Evolutionary conservation across 2,113 vertebrate species (phyloP).

Genomic region (Leuciscus idus): DNA sequence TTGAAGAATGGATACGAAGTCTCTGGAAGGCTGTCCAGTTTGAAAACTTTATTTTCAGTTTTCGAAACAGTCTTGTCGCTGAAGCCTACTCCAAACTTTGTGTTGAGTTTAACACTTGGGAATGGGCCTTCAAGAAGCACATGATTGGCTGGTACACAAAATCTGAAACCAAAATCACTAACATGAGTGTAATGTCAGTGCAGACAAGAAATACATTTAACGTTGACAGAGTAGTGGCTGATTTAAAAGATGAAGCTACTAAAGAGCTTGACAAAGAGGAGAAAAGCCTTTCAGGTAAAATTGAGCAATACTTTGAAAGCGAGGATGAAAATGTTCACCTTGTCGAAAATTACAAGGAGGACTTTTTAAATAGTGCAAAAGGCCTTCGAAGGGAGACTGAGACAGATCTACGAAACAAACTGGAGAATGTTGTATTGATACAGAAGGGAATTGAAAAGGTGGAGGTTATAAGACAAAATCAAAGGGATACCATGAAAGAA

Average conservation of each 20-base stretch:
- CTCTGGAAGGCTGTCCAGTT: constrained; percentile 57
- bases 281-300: constrained; percentile 28
- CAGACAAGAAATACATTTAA: not conserved
- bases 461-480: constrained; percentile 30
- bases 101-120: constrained; percentile 49
- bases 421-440: constrained; percentile 36
- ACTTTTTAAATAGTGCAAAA: constrained; percentile 46
- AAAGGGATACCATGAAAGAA: constrained; percentile 45
- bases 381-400: constrained; percentile 40
- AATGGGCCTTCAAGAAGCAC: constrained; percentile 52
- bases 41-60: constrained; percentile 64
- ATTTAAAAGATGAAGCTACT: constrained; percentile 15
- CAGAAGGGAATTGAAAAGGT: constrained; percentile 47
- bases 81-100: constrained; percentile 58
- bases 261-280: constrained; percentile 29
- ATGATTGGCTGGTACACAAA: constrained; percentile 40
- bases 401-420: constrained; percentile 34
- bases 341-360: constrained; percentile 56
- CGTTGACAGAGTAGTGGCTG: not conserved
- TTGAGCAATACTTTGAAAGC: constrained; percentile 49
- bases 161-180: constrained; percentile 42
- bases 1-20: constrained; percentile 47
- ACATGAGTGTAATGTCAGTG: constrained; percentile 7
- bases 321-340: constrained; percentile 38
- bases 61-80: constrained; percentile 58